Evolutionary conservation across 2,888 invertebrate genomes (phyloP), one percentile per base, ranked within the genome.

Genomic region (Hoplodrina ambigua): DNA sequence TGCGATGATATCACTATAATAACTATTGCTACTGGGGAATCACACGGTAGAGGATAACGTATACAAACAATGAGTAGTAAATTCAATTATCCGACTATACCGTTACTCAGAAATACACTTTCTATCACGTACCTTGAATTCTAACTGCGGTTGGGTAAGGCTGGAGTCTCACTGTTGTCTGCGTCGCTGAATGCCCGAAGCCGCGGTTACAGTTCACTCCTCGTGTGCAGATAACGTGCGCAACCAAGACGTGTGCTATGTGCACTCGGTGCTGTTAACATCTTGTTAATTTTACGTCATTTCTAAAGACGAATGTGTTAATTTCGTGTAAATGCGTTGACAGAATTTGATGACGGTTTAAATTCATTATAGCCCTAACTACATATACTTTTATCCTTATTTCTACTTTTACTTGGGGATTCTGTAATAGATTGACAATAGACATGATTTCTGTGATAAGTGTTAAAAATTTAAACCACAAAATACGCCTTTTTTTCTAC

Each of bases 61-160:
- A 44, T 6, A 49, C 44, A 54, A 69, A 66, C 59, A 66, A 69
- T 53, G 19, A 19, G 10, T 41, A 37, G 8, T 55, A 65, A 13
- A 54, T 62, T 60, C 37, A 69, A 69, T 75, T 54, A 54, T 44
- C 37, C 53, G 68, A 63, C 8, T 33, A 33, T 57, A 77, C 50
- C 59, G 77, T 73, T 69, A 73, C 52, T 53, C 0, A 15, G 46
- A 66, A 76, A 60, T 68, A 20, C 33, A 77, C 61, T 73, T 74
- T 70, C 58, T 62, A 63, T n/a, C 64, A 77, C 71, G 75, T 80
- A 80, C 76, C 62, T 72, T 76, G 52, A 61, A 25, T 62, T 62
- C 20, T 19, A 46, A 55, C 46, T 69, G 64, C 55, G 46, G 65
- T 25, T 25, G 25, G 25, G 25, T 75, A 66, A 70, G 4, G 65